Percentiles rank a stretch among this genome's conserved stretches.
These are phyloP conservation scores for Heliconius nattereri DNA, from an alignment of 1,140 invertebrate species.

Conservation along the genomic window DNA sequence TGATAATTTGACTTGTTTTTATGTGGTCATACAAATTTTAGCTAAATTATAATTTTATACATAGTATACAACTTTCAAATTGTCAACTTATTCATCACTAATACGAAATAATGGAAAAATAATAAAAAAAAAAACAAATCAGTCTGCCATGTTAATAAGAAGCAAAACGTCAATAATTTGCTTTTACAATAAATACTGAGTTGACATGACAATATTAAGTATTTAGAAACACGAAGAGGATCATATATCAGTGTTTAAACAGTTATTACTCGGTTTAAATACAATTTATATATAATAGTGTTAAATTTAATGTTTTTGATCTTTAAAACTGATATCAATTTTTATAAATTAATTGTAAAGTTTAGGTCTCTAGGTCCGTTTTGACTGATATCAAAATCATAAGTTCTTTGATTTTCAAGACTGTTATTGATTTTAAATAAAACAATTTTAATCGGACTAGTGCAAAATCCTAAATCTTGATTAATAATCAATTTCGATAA, in stretches of 20 bases:
- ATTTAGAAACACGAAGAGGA: slow-evolving; percentile 10
- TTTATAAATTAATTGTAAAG: background rate
- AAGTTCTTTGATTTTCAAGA: too few species aligned
- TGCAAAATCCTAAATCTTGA: too few species aligned
- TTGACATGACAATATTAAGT: slow-evolving; percentile 26
- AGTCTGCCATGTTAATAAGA: slow-evolving; percentile 32
- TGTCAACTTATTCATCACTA: background rate
- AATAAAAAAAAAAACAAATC: slow-evolving; percentile 25
- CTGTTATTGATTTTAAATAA: too few species aligned
- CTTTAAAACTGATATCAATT: background rate
- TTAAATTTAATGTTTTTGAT: background rate
- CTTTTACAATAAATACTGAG: slow-evolving; percentile 23
- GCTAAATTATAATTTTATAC: background rate
- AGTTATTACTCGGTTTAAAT: background rate
- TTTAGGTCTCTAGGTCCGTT: too few species aligned
- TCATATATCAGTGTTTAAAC: slow-evolving; percentile 6
- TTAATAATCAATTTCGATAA: too few species aligned
- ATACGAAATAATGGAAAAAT: background rate
- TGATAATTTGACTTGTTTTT: background rate
- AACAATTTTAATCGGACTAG: too few species aligned
- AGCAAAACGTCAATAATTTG: slow-evolving; percentile 19
- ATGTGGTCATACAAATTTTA: background rate
- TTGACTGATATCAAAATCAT: too few species aligned
- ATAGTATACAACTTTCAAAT: background rate
- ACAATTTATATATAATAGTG: background rate